Conservation (phyloP, 2,888 invertebrate species). For the Noctua fimbriata region DNA sequence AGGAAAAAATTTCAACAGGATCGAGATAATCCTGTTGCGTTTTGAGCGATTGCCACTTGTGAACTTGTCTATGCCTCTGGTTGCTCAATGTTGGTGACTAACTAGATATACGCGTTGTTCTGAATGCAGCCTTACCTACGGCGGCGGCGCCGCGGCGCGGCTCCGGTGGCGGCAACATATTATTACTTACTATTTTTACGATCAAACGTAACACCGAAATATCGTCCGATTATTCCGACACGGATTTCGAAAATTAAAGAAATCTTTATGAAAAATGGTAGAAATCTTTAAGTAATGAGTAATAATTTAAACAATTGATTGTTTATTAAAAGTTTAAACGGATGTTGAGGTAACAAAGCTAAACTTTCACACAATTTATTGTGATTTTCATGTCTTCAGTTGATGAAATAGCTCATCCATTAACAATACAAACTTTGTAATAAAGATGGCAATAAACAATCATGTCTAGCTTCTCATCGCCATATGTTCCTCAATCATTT, state of each 20-base stretch:
- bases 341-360: conserved; percentile 21
- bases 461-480: background rate
- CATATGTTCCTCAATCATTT: conserved; percentile 9
- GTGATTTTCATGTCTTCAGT: conserved; percentile 10
- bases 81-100: background rate
- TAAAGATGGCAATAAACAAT: background rate
- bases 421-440: background rate
- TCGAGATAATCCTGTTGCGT: background rate
- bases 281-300: conserved; percentile 54
- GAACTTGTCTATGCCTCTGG: background rate
- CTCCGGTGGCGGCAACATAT: conserved; percentile 44
- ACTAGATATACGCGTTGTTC: conserved; percentile 1
- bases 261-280: conserved; percentile 30
- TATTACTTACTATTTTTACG: conserved; percentile 75
- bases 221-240: conserved; percentile 69
- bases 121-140: background rate
- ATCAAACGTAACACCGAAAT: conserved; percentile 75
- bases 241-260: conserved; percentile 56
- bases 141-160: conserved; percentile 21
- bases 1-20: no score
- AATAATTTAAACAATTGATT: conserved; percentile 38
- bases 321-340: conserved; percentile 13
- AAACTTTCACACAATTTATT: conserved; percentile 31
- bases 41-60: background rate
- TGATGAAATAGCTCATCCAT: background rate